Percentiles rank a stretch among this genome's conserved stretches.
phyloP scores from a whole-genome alignment of 2,797 vertebrate species.

The Hydrolagus colliei region DNA sequence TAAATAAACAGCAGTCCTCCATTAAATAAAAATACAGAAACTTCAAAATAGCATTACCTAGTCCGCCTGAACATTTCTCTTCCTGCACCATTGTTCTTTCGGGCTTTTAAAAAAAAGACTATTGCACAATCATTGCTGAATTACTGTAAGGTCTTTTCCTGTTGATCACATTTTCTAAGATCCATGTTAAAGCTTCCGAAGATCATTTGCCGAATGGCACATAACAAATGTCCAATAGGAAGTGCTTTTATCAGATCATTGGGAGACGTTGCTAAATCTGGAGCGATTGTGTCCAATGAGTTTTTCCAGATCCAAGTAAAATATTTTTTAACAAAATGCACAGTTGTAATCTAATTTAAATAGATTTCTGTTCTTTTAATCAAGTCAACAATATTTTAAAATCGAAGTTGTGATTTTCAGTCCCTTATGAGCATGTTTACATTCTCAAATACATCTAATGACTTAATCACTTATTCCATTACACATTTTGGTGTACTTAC shows the following conservation, averaged over 20 bases:
- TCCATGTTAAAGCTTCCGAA: conserved; percentile 2
- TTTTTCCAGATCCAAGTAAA: neutral
- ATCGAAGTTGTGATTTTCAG: neutral
- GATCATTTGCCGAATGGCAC: conserved; percentile 1
- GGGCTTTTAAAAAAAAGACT: conserved; percentile 1
- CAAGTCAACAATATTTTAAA: neutral
- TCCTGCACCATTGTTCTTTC: neutral
- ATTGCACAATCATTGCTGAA: neutral
- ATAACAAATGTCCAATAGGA: conserved; percentile 22
- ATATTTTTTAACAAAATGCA: neutral
- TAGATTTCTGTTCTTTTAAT: conserved; percentile 4
- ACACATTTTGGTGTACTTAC: neutral
- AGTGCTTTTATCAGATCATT: neutral
- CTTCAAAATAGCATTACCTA: too few species aligned
- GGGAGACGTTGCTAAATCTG: neutral
- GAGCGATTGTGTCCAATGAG: too few species aligned
- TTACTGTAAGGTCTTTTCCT: neutral
- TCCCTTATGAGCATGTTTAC: too few species aligned
- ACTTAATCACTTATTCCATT: conserved; percentile 1
- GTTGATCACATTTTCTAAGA: conserved; percentile 3
- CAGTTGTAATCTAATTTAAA: neutral
- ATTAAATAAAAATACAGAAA: neutral
- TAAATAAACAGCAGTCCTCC: neutral
- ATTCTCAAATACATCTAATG: conserved; percentile 4
- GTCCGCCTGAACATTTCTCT: neutral